phyloP scores from a whole-genome alignment of 1,140 invertebrate species.

The Bombus fervidus region DNA sequence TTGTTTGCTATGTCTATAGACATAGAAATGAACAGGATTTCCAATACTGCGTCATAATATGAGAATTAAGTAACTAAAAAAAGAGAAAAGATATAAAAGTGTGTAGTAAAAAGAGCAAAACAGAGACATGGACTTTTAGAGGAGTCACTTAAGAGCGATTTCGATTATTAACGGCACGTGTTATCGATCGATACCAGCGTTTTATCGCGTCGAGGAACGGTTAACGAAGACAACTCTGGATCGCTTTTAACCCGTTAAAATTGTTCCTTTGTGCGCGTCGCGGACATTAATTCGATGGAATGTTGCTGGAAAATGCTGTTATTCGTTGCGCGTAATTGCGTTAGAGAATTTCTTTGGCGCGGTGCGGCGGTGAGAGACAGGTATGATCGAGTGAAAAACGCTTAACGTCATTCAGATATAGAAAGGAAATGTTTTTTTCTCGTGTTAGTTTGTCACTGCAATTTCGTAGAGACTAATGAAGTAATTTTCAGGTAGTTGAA shows the following conservation, averaged over 20 bases:
- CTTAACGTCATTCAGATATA: background rate
- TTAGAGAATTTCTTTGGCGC: background rate
- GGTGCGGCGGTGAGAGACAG: background rate
- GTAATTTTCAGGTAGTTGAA: background rate
- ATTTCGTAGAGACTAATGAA: background rate
- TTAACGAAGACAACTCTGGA: background rate
- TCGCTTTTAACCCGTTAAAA: conserved; percentile 27
- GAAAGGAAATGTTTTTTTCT: background rate
- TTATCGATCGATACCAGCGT: background rate
- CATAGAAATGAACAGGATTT: background rate
- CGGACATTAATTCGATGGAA: conserved; percentile 11
- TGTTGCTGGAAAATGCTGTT: conserved; percentile 6
- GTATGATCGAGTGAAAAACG: background rate
- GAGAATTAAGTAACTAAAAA: too few species aligned
- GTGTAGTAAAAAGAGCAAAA: background rate
- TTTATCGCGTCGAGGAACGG: background rate
- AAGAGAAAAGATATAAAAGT: too few species aligned
- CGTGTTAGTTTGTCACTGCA: background rate
- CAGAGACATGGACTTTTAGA: background rate
- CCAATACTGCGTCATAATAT: background rate
- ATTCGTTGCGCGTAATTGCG: conserved; percentile 1
- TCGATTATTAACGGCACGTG: conserved; percentile 16
- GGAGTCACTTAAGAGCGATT: background rate
- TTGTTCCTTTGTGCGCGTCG: conserved; percentile 23
- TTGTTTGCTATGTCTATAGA: background rate